Conservation (phyloP, 64 coral and sea anemone species). For the Hydrozoanthus tunicans region DNA sequence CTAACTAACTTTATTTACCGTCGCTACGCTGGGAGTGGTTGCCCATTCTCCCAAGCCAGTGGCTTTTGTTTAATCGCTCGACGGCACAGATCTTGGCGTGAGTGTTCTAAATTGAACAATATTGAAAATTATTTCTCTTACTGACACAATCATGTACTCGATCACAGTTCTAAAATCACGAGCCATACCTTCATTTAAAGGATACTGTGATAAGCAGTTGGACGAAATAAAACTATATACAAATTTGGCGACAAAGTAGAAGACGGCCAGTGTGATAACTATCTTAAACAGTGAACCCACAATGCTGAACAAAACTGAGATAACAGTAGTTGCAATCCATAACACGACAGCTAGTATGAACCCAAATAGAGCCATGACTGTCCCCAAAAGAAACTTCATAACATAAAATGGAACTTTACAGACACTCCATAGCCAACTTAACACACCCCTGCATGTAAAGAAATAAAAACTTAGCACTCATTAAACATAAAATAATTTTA, state of each 20-base stretch:
- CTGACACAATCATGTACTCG: not conserved
- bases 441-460: constrained; percentile 53
- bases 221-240: constrained; percentile 14
- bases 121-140: not conserved
- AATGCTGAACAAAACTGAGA: constrained; percentile 28
- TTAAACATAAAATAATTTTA: not conserved
- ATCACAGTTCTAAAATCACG: not conserved
- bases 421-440: constrained; percentile 45
- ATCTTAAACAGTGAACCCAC: constrained; percentile 36
- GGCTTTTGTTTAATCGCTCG: no score
- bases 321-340: constrained; percentile 25
- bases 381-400: constrained; percentile 52
- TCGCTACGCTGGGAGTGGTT: no score
- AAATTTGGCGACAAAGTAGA: constrained; percentile 40
- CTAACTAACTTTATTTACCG: no score
- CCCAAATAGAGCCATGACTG: constrained; percentile 43
- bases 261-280: constrained; percentile 28
- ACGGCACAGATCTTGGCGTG: no score
- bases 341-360: constrained; percentile 29
- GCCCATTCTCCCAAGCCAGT: no score
- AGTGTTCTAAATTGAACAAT: no score
- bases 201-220: constrained; percentile 39
- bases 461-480: constrained; percentile 41
- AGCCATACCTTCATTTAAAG: not conserved
- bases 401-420: constrained; percentile 44